Evolutionary conservation across 2,797 vertebrate genomes (phyloP).

Genomic region (Rhinatrema bivittatum): DNA sequence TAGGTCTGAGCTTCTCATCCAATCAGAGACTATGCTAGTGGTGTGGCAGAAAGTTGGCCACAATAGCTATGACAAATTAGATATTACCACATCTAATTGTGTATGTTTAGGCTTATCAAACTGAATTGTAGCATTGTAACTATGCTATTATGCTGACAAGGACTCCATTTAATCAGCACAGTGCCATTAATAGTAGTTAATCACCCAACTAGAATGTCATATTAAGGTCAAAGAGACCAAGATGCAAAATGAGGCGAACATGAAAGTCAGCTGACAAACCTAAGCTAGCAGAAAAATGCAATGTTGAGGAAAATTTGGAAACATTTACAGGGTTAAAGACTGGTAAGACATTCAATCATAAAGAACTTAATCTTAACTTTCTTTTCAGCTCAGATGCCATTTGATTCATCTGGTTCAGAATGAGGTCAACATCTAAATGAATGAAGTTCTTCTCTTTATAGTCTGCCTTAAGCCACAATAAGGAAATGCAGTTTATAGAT

Average conservation of each 20-base stretch:
- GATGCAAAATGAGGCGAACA: constrained; percentile 44
- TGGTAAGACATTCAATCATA: constrained; percentile 42
- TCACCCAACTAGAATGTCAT: constrained; percentile 61
- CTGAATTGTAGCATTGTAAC: constrained; percentile 64
- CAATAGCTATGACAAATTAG: constrained; percentile 64
- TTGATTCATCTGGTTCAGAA: constrained; percentile 43
- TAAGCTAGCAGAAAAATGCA: constrained; percentile 26
- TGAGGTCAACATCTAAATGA: constrained; percentile 36
- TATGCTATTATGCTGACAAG: constrained; percentile 49
- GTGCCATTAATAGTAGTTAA: constrained; percentile 58
- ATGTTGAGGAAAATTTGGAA: constrained; percentile 43
- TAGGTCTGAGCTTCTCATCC: constrained; percentile 50
- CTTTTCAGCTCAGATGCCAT: constrained; percentile 38
- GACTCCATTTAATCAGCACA: constrained; percentile 56
- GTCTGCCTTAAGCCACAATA: constrained; percentile 26
- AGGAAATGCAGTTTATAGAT: too few relatives aligned
- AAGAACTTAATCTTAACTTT: constrained; percentile 36
- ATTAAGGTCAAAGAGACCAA: constrained; percentile 61
- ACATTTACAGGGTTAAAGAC: constrained; percentile 24
- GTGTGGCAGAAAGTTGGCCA: constrained; percentile 48
- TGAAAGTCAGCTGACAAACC: constrained; percentile 52
- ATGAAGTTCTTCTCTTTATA: constrained; percentile 30
- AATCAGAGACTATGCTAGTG: constrained; percentile 32
- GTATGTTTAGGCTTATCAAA: constrained; percentile 64
- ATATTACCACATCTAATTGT: constrained; percentile 64